Percentiles rank a stretch among this genome's conserved stretches.
Conservation (phyloP, 2,113 vertebrate genomes). For the Thunnus thynnus region DNA sequence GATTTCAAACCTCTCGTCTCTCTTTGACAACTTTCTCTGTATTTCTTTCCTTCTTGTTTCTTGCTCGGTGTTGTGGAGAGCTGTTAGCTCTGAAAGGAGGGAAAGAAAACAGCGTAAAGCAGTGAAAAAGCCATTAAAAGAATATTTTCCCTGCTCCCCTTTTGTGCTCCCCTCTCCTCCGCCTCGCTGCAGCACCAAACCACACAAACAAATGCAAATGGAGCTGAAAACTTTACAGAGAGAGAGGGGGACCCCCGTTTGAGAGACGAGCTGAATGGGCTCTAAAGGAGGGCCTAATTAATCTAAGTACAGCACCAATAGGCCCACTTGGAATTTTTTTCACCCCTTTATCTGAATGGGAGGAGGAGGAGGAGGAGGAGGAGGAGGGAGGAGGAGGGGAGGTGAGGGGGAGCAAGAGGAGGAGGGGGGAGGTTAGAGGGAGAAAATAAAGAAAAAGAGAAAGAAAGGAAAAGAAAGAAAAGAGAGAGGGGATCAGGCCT, state of each 20-base stretch:
- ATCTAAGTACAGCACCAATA: constrained; percentile 93
- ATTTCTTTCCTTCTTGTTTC: constrained; percentile 21
- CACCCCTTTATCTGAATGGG: constrained; percentile 85
- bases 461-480: constrained; percentile 66
- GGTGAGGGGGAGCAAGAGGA: neutral
- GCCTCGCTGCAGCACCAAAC: constrained; percentile 76
- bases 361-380: constrained; percentile 3
- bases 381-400: constrained; percentile 10
- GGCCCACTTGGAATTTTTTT: constrained; percentile 89
- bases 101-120: constrained; percentile 78
- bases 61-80: constrained; percentile 46
- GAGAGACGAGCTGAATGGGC: constrained; percentile 90
- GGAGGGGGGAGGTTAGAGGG: neutral
- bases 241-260: constrained; percentile 85
- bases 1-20: constrained; percentile 53
- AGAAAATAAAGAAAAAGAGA: constrained; percentile 54
- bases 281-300: constrained; percentile 94
- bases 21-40: constrained; percentile 56
- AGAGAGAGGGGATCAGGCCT: constrained; percentile 84
- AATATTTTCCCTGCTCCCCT: constrained; percentile 84
- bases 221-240: constrained; percentile 88
- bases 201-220: constrained; percentile 98
- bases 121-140: constrained; percentile 84
- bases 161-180: constrained; percentile 76
- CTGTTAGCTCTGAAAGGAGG: constrained; percentile 68